Conservation (phyloP, 2,113 vertebrate genomes). For the Mixornis gularis region DNA sequence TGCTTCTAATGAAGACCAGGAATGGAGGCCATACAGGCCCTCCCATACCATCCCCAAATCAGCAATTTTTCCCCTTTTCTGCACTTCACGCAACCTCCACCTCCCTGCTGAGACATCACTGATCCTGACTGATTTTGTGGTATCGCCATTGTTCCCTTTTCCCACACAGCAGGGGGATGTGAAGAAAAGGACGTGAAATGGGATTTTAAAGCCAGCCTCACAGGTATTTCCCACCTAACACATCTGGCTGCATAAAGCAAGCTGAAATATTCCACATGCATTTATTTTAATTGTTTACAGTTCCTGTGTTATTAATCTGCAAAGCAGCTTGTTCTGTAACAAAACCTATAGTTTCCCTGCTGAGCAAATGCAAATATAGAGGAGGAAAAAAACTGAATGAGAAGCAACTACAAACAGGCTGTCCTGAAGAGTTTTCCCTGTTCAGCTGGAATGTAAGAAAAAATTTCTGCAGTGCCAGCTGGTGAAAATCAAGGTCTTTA, state of each 20-base stretch:
- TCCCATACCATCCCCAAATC: background rate
- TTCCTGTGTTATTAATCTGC: background rate
- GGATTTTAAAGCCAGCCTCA: background rate
- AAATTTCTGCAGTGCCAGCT: slow-evolving; percentile 1
- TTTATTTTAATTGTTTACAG: background rate
- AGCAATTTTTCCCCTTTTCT: background rate
- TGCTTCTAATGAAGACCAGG: background rate
- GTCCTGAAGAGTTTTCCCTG: background rate
- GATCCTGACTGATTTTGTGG: background rate
- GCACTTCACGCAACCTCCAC: background rate
- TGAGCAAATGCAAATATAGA: background rate
- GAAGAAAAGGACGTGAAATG: background rate
- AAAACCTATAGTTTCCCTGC: background rate
- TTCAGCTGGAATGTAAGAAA: background rate
- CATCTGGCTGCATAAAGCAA: background rate
- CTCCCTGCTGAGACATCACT: background rate
- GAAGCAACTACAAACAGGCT: background rate
- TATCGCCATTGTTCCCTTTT: background rate
- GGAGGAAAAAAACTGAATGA: background rate
- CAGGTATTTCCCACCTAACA: background rate
- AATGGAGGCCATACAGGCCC: background rate
- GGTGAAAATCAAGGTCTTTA: background rate
- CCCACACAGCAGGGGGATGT: background rate
- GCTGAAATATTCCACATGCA: background rate
- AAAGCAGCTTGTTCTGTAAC: background rate